Percentiles rank a stretch among this genome's conserved stretches.
Conservation (phyloP, 2,113 vertebrate genomes). For the Psephotus haematonotus region DNA sequence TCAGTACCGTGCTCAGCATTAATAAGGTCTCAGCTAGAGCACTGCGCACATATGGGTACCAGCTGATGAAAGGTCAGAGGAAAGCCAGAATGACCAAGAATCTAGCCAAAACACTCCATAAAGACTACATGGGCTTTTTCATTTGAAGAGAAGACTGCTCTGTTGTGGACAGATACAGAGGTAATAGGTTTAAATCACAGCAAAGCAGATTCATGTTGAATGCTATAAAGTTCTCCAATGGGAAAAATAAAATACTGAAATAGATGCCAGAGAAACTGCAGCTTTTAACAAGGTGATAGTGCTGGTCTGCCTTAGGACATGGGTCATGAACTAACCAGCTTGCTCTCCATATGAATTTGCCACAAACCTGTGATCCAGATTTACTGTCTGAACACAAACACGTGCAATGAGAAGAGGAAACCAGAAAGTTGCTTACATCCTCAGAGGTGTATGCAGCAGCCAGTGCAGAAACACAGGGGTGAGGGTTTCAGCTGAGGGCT, state of each 20-base stretch:
- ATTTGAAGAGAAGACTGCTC: neutral
- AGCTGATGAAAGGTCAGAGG: neutral
- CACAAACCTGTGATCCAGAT: neutral
- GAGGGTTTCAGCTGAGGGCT: neutral
- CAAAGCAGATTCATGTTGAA: neutral
- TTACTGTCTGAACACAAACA: neutral
- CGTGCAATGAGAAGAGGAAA: neutral
- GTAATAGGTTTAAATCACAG: neutral
- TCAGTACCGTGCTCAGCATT: neutral
- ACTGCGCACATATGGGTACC: neutral
- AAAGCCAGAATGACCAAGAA: neutral
- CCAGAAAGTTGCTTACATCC: neutral
- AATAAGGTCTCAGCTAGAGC: neutral
- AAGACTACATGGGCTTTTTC: accelerated
- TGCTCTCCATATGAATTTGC: neutral
- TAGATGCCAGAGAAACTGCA: neutral
- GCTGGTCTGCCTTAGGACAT: neutral
- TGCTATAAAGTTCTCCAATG: neutral
- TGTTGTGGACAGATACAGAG: neutral
- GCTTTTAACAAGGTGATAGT: neutral
- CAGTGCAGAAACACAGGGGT: neutral
- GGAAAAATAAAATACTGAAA: neutral
- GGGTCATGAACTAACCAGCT: neutral
- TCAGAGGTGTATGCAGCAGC: accelerated
- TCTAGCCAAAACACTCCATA: neutral